Percentiles rank a stretch among this genome's conserved stretches.
Evolutionary conservation across 2,113 vertebrate species (phyloP).

Genomic region (Dasyornis broadbenti): DNA sequence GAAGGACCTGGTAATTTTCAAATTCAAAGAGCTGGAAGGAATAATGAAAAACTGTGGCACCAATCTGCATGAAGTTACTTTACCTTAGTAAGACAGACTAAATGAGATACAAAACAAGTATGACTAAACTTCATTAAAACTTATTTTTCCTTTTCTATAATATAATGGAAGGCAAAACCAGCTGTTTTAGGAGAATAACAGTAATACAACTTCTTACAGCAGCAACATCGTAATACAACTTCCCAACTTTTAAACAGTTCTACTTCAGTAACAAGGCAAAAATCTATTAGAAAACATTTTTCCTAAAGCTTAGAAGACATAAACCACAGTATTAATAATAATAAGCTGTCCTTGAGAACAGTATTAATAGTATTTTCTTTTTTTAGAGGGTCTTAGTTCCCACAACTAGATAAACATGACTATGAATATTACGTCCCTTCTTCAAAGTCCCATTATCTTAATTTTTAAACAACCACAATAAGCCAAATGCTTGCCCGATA

Average conservation of each 20-base stretch:
- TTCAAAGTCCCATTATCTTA: neutral
- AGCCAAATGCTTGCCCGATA: neutral
- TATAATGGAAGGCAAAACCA: neutral
- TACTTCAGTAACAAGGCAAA: neutral
- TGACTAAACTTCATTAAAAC: neutral
- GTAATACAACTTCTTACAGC: neutral
- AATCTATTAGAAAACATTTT: neutral
- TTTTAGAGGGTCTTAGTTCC: neutral
- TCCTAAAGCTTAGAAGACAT: neutral
- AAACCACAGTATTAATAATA: neutral
- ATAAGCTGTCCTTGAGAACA: neutral
- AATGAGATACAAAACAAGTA: neutral
- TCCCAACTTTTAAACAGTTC: neutral
- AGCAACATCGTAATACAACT: neutral
- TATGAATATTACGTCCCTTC: neutral
- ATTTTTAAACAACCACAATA: neutral
- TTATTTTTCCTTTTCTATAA: neutral
- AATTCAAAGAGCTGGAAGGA: neutral
- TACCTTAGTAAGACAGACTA: neutral
- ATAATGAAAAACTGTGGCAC: neutral
- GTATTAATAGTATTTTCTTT: neutral
- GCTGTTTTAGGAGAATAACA: neutral
- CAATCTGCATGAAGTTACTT: neutral
- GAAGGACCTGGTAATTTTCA: neutral
- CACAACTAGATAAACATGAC: neutral